These are phyloP conservation scores for Agrotis exclamationis DNA, from an alignment of 2,888 invertebrate genomes.

Conservation along the genomic window DNA sequence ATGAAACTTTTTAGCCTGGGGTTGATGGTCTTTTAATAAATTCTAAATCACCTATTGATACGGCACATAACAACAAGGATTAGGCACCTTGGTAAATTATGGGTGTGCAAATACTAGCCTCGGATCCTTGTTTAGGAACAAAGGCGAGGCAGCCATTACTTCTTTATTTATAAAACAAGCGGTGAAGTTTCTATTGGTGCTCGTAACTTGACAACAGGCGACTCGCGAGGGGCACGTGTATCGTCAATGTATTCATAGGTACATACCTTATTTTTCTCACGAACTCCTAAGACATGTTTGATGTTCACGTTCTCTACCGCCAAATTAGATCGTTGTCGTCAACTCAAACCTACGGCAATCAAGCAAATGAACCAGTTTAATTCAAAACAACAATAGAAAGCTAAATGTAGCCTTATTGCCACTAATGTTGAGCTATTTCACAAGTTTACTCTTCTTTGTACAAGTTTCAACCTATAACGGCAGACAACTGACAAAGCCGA, in stretches of 20 bases:
- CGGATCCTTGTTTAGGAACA: conserved; percentile 29
- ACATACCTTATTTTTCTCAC: conserved; percentile 40
- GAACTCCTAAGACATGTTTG: conserved; percentile 24
- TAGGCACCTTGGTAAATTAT: conserved; percentile 19
- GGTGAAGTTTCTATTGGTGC: conserved; percentile 19
- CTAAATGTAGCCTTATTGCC: conserved; percentile 43
- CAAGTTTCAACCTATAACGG: conserved; percentile 41
- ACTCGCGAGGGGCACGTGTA: conserved; percentile 33
- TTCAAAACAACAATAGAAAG: conserved; percentile 44
- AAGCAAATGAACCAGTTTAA: conserved; percentile 31
- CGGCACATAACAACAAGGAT: conserved; percentile 15
- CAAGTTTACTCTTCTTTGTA: conserved; percentile 52
- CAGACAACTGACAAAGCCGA: conserved; percentile 36
- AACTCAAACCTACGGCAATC: conserved; percentile 25
- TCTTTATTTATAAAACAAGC: conserved; percentile 39
- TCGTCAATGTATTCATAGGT: conserved; percentile 2
- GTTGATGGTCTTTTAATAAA: conserved; percentile 6
- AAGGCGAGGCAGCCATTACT: conserved; percentile 19
- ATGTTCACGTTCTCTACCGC: conserved; percentile 20
- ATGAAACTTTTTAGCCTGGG: background rate
- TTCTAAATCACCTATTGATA: conserved; percentile 6
- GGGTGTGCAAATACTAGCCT: conserved; percentile 12
- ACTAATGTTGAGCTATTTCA: conserved; percentile 41
- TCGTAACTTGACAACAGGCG: conserved; percentile 25
- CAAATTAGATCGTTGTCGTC: conserved; percentile 33